These are phyloP conservation scores for Trachurus trachurus DNA, from an alignment of 2,797 vertebrate species.

Conservation along the genomic window DNA sequence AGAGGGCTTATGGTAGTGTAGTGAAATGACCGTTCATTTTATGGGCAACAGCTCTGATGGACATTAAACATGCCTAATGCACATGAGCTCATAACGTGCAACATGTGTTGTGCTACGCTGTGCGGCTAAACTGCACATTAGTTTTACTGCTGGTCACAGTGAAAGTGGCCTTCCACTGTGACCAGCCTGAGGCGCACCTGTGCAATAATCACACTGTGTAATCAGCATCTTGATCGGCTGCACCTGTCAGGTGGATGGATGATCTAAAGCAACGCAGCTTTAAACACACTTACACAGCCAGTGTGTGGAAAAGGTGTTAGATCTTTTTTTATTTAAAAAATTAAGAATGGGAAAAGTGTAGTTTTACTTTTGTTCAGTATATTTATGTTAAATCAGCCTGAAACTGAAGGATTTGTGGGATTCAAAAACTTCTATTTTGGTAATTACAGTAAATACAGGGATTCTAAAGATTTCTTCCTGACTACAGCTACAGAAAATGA, in stretches of 20 bases:
- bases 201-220: neutral
- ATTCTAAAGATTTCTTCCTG: neutral
- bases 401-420: neutral
- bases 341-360: no score
- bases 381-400: neutral
- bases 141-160: no score
- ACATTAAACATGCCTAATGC: neutral
- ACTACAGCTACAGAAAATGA: neutral
- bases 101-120: neutral
- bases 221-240: neutral
- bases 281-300: neutral
- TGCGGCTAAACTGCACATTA: neutral
- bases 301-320: neutral
- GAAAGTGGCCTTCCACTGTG: neutral
- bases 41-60: neutral
- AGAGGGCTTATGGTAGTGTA: neutral
- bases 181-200: neutral
- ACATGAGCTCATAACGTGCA: neutral
- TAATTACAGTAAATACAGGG: neutral
- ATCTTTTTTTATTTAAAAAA: no score
- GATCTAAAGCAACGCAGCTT: neutral
- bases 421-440: neutral
- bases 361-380: no score
- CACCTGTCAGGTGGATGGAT: neutral
- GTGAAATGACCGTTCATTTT: neutral